Base-by-base conservation (phyloP, 2,888 invertebrate genomes). In the Philonicus albiceps region DNA sequence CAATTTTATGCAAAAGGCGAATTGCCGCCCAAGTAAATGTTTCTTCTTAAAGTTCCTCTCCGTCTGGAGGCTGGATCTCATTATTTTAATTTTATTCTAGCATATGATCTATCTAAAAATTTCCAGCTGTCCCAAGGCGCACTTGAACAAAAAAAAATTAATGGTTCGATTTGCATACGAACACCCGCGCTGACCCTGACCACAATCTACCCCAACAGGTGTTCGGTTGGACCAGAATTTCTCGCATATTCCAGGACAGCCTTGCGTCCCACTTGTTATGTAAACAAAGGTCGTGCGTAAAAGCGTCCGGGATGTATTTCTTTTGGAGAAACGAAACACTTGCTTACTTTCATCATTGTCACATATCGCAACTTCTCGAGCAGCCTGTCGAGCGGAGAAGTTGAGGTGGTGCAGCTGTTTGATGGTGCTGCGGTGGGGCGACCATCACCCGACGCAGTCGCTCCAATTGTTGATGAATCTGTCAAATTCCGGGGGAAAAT, bases 351-450 rank as follows among this genome's bases (percentile, higher is more conserved):
- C 84, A 88, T 84, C 88, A 89, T 88, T 16, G 88, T 88, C 76
- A 89, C 88, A 83, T 88, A 89, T 85, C 89, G 86, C 73, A 89
- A 78, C 85, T 89, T 89, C 75, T 89, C 89, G 16, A 88, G 84
- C 16, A 88, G 86, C 19, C 87, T 85, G 27, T 88, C 87, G n/a
- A 88, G 85, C 30, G 88, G 87, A 13, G 78, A 74, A 11, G 83
- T 37, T 22, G 85, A 75, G 7, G 78, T 30, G 53, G 16, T 19
- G 30, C 13, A 22, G 30, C 13, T 34, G 53, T 11, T 0, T 22
- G 72, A 16, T 16, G 16, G 30, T 3, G 5, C 37, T 37, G 8
- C 13, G 74, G n/a, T 16, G n/a, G 16, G 2, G 19, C 8, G 37
- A 43, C 78, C 40, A 13, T 40, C 40, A 7, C 80, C 53, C n/a